Evolutionary conservation across 2,888 invertebrate genomes (phyloP), one percentile per base, ranked within the genome.

Genomic region (Zaprionus lineosus): DNA sequence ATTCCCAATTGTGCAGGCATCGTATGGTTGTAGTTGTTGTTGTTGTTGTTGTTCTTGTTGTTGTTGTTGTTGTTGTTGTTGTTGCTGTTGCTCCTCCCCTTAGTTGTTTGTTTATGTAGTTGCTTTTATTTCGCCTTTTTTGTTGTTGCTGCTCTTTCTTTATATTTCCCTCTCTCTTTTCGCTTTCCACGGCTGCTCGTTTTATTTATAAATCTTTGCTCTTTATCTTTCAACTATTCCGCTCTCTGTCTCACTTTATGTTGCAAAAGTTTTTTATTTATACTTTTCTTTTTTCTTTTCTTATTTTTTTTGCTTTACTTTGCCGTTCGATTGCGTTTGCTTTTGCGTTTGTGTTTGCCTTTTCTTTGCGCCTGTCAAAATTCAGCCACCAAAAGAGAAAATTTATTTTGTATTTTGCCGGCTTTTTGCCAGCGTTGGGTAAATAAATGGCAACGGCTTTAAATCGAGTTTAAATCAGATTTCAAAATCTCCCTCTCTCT

Each of bases 1-100:
- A 79, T 40, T 8, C 76, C 67, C 40, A 79, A 39, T 40, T 79
- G 84, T 76, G 89, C 89, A 46, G 89, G 89, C 89, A 89, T 89
- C 44, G 33, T 75, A 46, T 8, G 34, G 12, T 12, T 50, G 36
- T 56, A 41, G 16, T 46, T 34, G 9, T 43, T 56, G 3, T 19
- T 75, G 51, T 8, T 40, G 12, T 12, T 50, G 36, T 56, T 44
- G 16, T 46, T 34, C 9, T 43, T 56, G 3, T 19, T 5, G 3
- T 16, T 50, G 36, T 56, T 44, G 16, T 46, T 34, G 9, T 43
- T 56, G 8, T 44, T 44, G 0, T 36, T 21, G 34, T 9, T 47
- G 28, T 29, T 29, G 15, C 19, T 19, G 19, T 7, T 50, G 47
- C 18, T 11, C 21, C 37, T 28, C 31, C 19, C 18, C 43, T 57